Base-by-base conservation (phyloP, 2,113 vertebrate genomes). In the Archilochus colubris region DNA sequence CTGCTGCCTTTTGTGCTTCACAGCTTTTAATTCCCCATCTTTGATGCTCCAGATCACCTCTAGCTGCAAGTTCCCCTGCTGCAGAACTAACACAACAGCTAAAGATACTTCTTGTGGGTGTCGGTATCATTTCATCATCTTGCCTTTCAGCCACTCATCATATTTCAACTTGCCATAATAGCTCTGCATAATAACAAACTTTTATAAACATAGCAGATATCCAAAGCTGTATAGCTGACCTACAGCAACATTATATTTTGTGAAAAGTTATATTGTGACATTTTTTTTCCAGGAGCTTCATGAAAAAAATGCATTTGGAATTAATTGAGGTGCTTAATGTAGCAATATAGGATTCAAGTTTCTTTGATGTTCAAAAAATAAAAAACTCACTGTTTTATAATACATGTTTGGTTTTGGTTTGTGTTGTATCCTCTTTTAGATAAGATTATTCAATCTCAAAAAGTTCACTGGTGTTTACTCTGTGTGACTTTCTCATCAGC, bases 161-260 rank as follows among this genome's bases (percentile, higher is more conserved):
- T 86, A 63, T 91, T 93, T 91, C 48, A 74, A 20, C 51, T 63
- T 91, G 27, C n/a, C 48, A 59, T 77, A 77, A 55, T 57, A 74
- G 8, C 59, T 86, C 58, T 69, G 46, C 40, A 40, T 40, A 40
- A 40, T 40, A 51, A 30, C 5, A 22, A 86, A 27, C 16, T 83
- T 85, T 93, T 66, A 66, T 74, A 25, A 36, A 81, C 6, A 73
- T 16, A 86, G 25, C 18, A 86, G 33, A 86, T 81, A 22, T 28
- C 40, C 46, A 74, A 74, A 91, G n/a, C n/a, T 58, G 17, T 83
- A 17, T 66, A 93, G 31, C 27, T 91, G 86, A 55, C 36, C 48
- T 80, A n/a, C 1, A 10, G 31, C 30, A 87, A 7, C 28, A 25
- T 51, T 50, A n/a, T 23, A 43, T 1, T 0, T 8, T 62, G 6